phyloP scores from a whole-genome alignment of 1,140 invertebrate species.

The Augochlora pura region DNA sequence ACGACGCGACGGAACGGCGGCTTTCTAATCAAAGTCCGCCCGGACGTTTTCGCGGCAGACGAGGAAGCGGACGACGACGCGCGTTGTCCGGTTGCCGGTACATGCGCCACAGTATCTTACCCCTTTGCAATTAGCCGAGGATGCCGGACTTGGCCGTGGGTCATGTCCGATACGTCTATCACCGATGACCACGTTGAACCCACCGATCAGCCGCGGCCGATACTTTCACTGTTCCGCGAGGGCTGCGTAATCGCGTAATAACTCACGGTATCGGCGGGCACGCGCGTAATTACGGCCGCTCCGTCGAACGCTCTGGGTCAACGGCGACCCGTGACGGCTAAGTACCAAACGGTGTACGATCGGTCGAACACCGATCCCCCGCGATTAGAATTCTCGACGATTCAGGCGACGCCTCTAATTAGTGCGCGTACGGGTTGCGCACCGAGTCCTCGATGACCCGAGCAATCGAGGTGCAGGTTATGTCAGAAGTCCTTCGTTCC shows the following conservation, averaged over 20 bases:
- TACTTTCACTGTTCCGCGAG: conserved; percentile 1
- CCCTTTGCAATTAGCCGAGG: not conserved
- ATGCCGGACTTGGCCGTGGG: not conserved
- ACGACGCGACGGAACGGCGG: not conserved
- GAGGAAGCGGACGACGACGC: too few species aligned
- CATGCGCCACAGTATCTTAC: not conserved
- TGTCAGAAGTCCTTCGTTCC: too few species aligned
- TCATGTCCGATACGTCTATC: conserved; percentile 8
- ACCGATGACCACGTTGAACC: conserved; percentile 19
- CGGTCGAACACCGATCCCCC: too few species aligned
- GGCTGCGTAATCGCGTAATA: not conserved
- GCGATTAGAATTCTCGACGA: too few species aligned
- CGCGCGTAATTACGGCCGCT: conserved; percentile 11
- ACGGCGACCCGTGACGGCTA: not conserved
- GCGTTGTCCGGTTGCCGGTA: not conserved
- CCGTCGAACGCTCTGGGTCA: not conserved
- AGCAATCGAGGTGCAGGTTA: too few species aligned
- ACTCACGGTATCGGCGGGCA: not conserved
- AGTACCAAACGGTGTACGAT: too few species aligned
- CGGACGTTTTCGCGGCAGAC: not conserved
- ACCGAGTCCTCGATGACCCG: too few species aligned
- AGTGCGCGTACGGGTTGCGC: too few species aligned
- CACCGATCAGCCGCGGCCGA: not conserved
- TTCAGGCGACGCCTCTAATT: too few species aligned
- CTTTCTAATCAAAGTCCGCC: not conserved